Base-by-base conservation (phyloP, 1,140 invertebrate species). In the Drosophila arizonae region DNA sequence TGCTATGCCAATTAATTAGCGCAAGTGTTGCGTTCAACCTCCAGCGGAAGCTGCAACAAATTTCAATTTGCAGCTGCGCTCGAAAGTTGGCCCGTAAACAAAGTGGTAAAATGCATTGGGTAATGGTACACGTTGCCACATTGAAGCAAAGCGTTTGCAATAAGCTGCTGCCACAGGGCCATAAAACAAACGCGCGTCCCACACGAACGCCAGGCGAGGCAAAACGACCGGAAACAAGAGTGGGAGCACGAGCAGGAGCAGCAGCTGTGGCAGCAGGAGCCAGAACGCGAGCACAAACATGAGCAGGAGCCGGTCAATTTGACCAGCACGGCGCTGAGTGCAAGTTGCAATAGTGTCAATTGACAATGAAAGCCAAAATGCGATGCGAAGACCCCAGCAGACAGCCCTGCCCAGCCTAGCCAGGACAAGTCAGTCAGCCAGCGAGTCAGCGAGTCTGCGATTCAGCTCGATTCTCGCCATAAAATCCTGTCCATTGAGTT, bases 281-380 rank as follows among this genome's bases (percentile, higher is more conserved):
- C 21, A 24, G 21, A 24, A 24, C 21, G 21, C 21, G 21, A 24
- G 21, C 21, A 24, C 21, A 24, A 24, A 2, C 21, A 24, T 24
- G 17, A 6, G 13, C 58, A 58, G 46, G 28, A n/a, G 15, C 2
- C 13, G 24, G 41, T 46, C 70, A 28, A 52, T 62, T 69, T 62
- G 48, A 58, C 54, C 45, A 46, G n/a, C n/a, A 1, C 43, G 28
- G 4, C 10, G 45, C 43, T 28, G 57, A 74, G 65, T 74, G 66
- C 69, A 67, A 11, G 62, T 33, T 76, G 70, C 51, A 76, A 76
- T 60, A 76, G 74, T 76, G 74, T 76, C 74, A 76, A 76, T 76
- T 76, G 74, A 76, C 74, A 76, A 68, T 76, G 70, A 76, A 76
- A 76, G 72, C 69, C 70, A 58, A 76, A 76, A 76, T 76, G 60